These are phyloP conservation scores for Perizoma affinitatum DNA, from an alignment of 2,888 invertebrate species.

Conservation along the genomic window DNA sequence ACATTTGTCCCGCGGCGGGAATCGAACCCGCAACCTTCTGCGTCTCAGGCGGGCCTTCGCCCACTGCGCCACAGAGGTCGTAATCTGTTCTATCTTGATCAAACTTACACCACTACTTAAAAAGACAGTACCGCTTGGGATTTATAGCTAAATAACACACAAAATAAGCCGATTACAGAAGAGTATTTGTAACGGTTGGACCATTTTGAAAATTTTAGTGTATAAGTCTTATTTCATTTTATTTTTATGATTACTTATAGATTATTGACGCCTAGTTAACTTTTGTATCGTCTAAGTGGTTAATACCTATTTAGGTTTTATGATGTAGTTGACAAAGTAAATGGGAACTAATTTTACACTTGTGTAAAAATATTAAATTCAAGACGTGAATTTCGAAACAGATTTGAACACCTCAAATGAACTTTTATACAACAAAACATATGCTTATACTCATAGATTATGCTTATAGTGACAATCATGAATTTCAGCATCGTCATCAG, in stretches of 20 bases:
- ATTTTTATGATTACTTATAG: slow-evolving; percentile 38
- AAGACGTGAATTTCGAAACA: no score
- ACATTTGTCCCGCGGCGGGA: no score
- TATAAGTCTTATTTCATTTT: slow-evolving; percentile 36
- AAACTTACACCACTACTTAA: slow-evolving; percentile 23
- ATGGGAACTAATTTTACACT: slow-evolving; percentile 13
- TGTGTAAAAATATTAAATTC: no score
- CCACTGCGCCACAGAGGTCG: no score
- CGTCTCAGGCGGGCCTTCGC: no score
- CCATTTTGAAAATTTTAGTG: slow-evolving; percentile 32
- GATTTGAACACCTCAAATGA: no score
- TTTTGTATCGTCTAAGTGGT: slow-evolving; percentile 28
- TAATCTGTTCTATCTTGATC: slow-evolving; percentile 21
- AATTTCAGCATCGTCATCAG: no score
- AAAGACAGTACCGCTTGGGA: slow-evolving; percentile 37
- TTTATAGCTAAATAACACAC: slow-evolving; percentile 50
- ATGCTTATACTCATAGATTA: no score
- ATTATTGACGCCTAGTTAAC: slow-evolving; percentile 38
- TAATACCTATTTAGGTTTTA: slow-evolving; percentile 22
- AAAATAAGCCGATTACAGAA: slow-evolving; percentile 62
- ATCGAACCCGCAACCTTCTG: no score
- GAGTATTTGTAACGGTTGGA: slow-evolving; percentile 56
- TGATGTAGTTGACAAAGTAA: slow-evolving; percentile 20
- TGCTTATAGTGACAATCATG: no score
- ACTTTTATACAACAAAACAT: no score